Evolutionary conservation across 2,888 invertebrate genomes (phyloP), one percentile per base, ranked within the genome.

Genomic region (Amblyteles armatorius): DNA sequence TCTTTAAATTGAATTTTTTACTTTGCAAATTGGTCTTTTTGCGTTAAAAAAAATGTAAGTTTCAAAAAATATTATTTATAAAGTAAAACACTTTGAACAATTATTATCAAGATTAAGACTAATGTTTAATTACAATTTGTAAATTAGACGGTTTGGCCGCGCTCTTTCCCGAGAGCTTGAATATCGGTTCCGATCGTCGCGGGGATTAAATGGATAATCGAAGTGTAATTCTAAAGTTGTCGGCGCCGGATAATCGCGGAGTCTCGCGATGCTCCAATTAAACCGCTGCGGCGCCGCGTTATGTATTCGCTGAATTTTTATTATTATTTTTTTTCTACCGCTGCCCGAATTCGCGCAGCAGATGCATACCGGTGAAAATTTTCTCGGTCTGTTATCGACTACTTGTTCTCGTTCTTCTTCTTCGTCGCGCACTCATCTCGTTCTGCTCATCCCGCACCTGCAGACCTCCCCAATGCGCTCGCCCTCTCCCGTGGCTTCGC

Each of bases 401-500:
- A 16, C 50, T 29, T 26, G 29, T 69, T 36, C 72, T 26, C 26
- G 57, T 57, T 36, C 72, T 55, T 55, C 72, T 36, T 55, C 72
- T 68, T 73, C 44, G 16, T 13, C 73, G 48, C 40, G 33, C 60
- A 44, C 57, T 73, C 33, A 52, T 68, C 29, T 63, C 33, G 33
- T 63, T 63, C 33, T 29, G 6, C 52, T 73, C 72, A 48, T 57
- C 55, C 68, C 16, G n/a, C 52, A 29, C 16, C 71, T 63, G 44
- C 13, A 44, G 44, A 13, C 16, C 44, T 44, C 44, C 36, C 65
- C 36, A 50, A 44, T 33, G 6, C 16, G 52, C 74, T 65, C 36
- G 81, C 81, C 77, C 55, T 83, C 69, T 73, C 71, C 80, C 83
- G 81, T 84, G 74, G 73, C 86, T 83, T 79, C 84, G 73, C 82